Base-by-base conservation (phyloP, 2,797 vertebrate genomes). In the Amphiprion clarkii region DNA sequence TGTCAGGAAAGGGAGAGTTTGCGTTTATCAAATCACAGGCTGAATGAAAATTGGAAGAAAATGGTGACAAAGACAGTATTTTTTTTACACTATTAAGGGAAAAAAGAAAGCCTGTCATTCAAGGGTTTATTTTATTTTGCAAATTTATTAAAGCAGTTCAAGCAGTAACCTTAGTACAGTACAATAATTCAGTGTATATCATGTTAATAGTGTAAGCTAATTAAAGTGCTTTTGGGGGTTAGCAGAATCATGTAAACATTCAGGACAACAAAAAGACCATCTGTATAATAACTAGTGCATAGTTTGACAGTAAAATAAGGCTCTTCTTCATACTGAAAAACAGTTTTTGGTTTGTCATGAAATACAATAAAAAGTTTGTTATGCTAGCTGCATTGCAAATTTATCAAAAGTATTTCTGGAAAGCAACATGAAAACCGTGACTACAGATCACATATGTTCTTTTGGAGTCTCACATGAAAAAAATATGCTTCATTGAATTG, bases 201-300 rank as follows among this genome's bases (percentile, higher is more conserved):
- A 49, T 39, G 33, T 76, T 48, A 79, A 62, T 48, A 73, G 55
- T 54, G 19, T 65, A 55, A 58, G 76, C 57, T 40, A 8, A 62
- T 71, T 88, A 90, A 90, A 91, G 89, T 89, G 87, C 85, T 29
- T 71, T 76, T 74, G 10, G 17, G 39, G 40, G 57, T 81, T 72
- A 78, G 60, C 48, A 75, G 19, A 81, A 79, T 77, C 61, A 82
- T 65, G 61, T 82, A 87, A 88, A 75, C 61, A 78, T 80, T 78
- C 56, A 74, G 63, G 55, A 59, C 44, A 72, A 72, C 17, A 68
- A 60, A 59, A 62, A 66, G n/a, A 64, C 29, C 40, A 77, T 71
- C 53, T 63, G 48, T 13, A 51, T 19, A 52, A 51, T 19, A 52
- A 67, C 25, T 39, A 59, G 72, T 86, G 67, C 69, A 78, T 49